Evolutionary conservation across 1,140 invertebrate species (phyloP), one percentile per base, ranked within the genome.

Genomic region (Bombus difficillimus): DNA sequence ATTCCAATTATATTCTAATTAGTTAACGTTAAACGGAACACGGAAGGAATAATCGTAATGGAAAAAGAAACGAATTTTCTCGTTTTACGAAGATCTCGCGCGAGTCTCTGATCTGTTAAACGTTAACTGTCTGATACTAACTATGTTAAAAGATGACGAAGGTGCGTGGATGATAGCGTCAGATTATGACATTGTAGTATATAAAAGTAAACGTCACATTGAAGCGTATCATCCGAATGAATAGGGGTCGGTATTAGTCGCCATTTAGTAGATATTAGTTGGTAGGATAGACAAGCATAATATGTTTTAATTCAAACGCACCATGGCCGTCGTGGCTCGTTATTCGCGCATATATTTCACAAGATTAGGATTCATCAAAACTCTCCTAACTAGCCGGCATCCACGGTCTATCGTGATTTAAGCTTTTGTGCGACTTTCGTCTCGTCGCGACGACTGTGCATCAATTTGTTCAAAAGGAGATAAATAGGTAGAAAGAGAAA

Each of bases 201-300:
- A 13, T 37, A 15, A 39, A 57, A 32, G 28, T 3, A 34, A 32
- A 34, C 47, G 32, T 32, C 73, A n/a, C 69, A 28, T 66, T 74
- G 62, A 78, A 64, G 69, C 78, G 72, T 88, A 77, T 41, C 15
- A 28, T 83, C 66, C 39, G 53, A 78, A 74, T 69, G 64, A 90
- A 90, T 74, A 78, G 89, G 89, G 89, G 90, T 88, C 84, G 88
- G 39, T 86, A 91, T 90, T 90, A 90, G 90, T 69, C 5, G 66
- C 34, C 74, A 89, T 90, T 90, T 90, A 85, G 28, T 59, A 66
- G 76, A 62, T 69, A 77, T 84, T 83, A 86, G n/a, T n/a, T 57
- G 39, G 41, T 80, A 79, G 69, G 43, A 43, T 32, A 53, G 47
- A 81, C 41, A 66, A n/a, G 47, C 12, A 64, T 69, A 68, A 66